Evolutionary conservation across 2,888 invertebrate species (phyloP).

Genomic region (Anagyrus pseudococci): DNA sequence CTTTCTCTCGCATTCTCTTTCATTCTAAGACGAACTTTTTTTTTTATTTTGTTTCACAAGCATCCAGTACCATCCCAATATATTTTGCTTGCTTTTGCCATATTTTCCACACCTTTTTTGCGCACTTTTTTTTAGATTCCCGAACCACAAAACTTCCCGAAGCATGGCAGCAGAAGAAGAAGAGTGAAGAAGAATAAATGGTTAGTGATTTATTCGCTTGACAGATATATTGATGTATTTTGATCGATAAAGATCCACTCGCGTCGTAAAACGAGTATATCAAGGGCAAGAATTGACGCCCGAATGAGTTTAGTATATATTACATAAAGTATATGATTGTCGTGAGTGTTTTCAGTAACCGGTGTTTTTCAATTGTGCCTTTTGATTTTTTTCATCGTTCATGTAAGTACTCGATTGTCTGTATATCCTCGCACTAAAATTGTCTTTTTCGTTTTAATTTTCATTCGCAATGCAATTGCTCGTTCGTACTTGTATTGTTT

Average conservation of each 20-base stretch:
- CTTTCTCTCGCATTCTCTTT: constrained; percentile 6
- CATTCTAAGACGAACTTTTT: constrained; percentile 1
- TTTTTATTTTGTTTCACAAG: constrained; percentile 8
- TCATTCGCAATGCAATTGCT: constrained; percentile 11
- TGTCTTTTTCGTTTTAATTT: constrained; percentile 4
- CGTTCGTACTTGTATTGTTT: neutral
- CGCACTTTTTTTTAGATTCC: constrained; percentile 25
- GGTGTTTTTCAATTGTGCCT: constrained; percentile 1
- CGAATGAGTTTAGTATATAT: neutral
- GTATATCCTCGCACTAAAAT: constrained; percentile 14
- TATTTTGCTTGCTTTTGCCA: constrained; percentile 1
- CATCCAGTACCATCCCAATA: constrained; percentile 27
- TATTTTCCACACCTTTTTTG: constrained; percentile 31
- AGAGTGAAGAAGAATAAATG: constrained; percentile 29
- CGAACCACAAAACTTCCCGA: constrained; percentile 38
- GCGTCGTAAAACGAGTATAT: neutral
- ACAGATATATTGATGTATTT: constrained; percentile 14
- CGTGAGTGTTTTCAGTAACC: constrained; percentile 4
- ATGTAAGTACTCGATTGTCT: constrained; percentile 5
- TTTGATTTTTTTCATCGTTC: neutral
- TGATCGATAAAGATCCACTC: constrained; percentile 16
- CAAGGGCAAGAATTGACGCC: neutral
- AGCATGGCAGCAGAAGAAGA: constrained; percentile 39
- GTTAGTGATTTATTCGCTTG: constrained; percentile 30
- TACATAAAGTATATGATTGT: neutral